Base-by-base conservation (phyloP, 1,140 invertebrate genomes). In the Brachionus rotundiformis region DNA sequence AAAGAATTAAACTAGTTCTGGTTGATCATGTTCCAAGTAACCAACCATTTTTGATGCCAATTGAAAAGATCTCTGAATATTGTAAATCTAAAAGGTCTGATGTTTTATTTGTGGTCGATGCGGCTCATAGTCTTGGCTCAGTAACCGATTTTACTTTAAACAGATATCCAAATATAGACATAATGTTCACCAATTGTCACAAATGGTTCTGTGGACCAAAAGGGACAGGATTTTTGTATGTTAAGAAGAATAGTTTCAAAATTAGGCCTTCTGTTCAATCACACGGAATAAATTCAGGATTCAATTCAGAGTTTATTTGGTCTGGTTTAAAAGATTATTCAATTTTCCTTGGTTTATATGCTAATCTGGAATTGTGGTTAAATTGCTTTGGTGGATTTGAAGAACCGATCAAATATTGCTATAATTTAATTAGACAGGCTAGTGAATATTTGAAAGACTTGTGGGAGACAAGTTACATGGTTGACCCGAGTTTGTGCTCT, bases 1-100 rank as follows among this genome's bases (percentile, higher is more conserved):
- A 29, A 84, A 84, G 31, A 54, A 85, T 85, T 27, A 85, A 84
- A 61, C 82, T 87, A 44, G 86, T 86, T 7, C 83, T 88, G 4
- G 84, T 87, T 83, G 87, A 88, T 79, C 87, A 88, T 76, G 86
- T 88, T 29, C 86, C 87, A 0, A 87, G 86, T 83, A 87, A 87
- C 82, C 83, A 84, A 27, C 85, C 87, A 44, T 84, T 87, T 65
- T 84, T 87, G 13, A 75, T 87, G 81, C 87, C 87, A 36, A 71
- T 87, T 10, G 73, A 84, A 25, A 84, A 86, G 44, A 31, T 71
- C 2, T 47, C 23, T n/a, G 23, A 73, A 49, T 47, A 23, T 29
- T 49, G 59, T 29, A 81, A 68, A 63, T 27, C 11, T n/a, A 39
- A 44, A 13, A 81, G 19, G 83, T 86, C 85, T 82, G 83, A 85